phyloP scores from a whole-genome alignment of 2,888 invertebrate genomes.

The Epistrophella euchroma region DNA sequence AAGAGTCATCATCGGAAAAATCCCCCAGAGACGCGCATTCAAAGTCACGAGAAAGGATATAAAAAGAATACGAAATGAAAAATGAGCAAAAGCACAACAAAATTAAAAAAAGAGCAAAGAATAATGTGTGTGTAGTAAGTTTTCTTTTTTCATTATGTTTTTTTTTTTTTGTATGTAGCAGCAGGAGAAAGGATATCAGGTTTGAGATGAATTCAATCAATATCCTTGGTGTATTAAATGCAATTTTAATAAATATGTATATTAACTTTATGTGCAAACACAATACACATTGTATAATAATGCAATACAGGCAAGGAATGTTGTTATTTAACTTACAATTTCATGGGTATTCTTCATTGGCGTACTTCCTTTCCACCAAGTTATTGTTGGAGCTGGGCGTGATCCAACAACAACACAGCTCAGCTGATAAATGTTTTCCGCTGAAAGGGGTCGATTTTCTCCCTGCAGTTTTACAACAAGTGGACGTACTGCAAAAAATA shows the following conservation, averaged over 20 bases:
- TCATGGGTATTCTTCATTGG: slow-evolving; percentile 88
- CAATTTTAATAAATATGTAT: slow-evolving; percentile 67
- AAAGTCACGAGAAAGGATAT: slow-evolving; percentile 38
- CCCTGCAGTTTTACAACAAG: slow-evolving; percentile 88
- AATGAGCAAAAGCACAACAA: slow-evolving; percentile 59
- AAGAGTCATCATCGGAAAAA: slow-evolving; percentile 46
- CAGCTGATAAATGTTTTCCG: slow-evolving; percentile 89
- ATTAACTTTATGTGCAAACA: slow-evolving; percentile 6
- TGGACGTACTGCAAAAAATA: slow-evolving; percentile 87
- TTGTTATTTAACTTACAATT: slow-evolving; percentile 85
- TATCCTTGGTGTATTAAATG: slow-evolving; percentile 52
- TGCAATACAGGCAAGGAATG: neutral
- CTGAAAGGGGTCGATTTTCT: slow-evolving; percentile 89
- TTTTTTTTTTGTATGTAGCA: neutral
- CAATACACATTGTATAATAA: slow-evolving; percentile 22
- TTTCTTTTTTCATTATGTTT: neutral
- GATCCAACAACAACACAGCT: slow-evolving; percentile 90
- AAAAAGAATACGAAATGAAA: slow-evolving; percentile 66
- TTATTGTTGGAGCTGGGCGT: slow-evolving; percentile 90
- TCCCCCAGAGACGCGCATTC: slow-evolving; percentile 52
- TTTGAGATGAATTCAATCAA: slow-evolving; percentile 58
- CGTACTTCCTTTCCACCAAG: slow-evolving; percentile 91
- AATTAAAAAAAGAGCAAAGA: slow-evolving; percentile 70
- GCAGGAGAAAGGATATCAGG: slow-evolving; percentile 45
- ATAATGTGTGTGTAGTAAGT: slow-evolving; percentile 20